Evolutionary conservation across 1,140 invertebrate species (phyloP).

Genomic region (Theocolax elegans): DNA sequence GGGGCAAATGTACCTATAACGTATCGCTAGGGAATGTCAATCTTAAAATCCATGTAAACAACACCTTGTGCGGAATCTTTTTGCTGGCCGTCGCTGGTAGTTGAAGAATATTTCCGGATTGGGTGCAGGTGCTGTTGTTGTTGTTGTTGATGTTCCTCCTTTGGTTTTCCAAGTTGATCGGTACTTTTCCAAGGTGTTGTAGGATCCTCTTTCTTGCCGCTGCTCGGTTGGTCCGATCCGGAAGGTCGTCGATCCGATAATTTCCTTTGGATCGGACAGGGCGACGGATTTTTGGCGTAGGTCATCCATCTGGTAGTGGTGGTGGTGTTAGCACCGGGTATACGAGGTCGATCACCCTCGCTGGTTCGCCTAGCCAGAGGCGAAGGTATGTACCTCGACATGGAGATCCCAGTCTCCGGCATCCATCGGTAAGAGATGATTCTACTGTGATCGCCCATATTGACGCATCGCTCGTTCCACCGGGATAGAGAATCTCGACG

Average conservation of each 20-base stretch:
- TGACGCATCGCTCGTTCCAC: constrained; percentile 36
- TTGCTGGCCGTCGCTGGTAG: not conserved
- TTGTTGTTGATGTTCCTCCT: too few relatives aligned
- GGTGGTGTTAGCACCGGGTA: not conserved
- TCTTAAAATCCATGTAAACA: constrained; percentile 12
- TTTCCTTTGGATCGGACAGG: constrained; percentile 39
- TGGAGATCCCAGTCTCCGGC: constrained; percentile 44
- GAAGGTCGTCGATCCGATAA: constrained; percentile 28
- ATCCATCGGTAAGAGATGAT: constrained; percentile 45
- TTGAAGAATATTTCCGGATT: constrained; percentile 43
- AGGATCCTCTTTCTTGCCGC: constrained; percentile 21
- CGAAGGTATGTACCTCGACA: constrained; percentile 45
- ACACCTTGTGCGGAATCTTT: constrained; percentile 6
- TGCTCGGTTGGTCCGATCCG: too few relatives aligned
- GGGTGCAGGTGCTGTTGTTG: too few relatives aligned
- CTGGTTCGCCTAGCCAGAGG: constrained; percentile 39
- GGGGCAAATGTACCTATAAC: not conserved
- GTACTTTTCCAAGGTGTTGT: too few relatives aligned
- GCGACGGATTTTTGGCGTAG: constrained; percentile 49
- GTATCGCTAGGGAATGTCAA: not conserved
- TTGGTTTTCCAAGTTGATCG: too few relatives aligned
- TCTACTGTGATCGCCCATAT: constrained; percentile 9
- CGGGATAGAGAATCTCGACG: constrained; percentile 20
- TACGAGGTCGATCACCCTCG: constrained; percentile 42
- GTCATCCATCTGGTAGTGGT: constrained; percentile 48